Evolutionary conservation across 2,113 vertebrate genomes (phyloP).

Genomic region (Xerus inauris): DNA sequence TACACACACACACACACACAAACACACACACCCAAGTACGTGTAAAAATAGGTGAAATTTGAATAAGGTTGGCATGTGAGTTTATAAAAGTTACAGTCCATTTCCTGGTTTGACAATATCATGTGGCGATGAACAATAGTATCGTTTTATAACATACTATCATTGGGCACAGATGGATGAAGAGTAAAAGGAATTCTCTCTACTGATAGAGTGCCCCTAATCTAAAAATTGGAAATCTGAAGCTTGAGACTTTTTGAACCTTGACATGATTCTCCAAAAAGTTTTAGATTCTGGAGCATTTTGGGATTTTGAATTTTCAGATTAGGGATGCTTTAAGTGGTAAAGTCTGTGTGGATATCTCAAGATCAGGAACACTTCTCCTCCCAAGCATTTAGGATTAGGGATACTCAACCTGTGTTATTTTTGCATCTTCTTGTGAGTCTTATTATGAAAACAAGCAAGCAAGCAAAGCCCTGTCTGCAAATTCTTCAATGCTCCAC

Average conservation of each 20-base stretch:
- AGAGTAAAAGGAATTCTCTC: background rate
- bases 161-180: background rate
- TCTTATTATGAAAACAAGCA: background rate
- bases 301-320: background rate
- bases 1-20: no score
- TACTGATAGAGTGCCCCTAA: background rate
- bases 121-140: no score
- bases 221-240: background rate
- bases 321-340: background rate
- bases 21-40: background rate
- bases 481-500: background rate
- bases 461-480: background rate
- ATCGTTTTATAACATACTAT: rapidly evolving
- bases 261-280: background rate
- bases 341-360: background rate
- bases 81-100: background rate
- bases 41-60: background rate
- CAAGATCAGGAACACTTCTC: no score
- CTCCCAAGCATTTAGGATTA: background rate
- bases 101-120: background rate
- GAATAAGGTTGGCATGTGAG: background rate
- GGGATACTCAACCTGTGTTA: no score
- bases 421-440: background rate
- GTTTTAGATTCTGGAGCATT: background rate
- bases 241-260: background rate